Evolutionary conservation across 2,888 invertebrate species (phyloP).

Genomic region (Cheilosia urbana): DNA sequence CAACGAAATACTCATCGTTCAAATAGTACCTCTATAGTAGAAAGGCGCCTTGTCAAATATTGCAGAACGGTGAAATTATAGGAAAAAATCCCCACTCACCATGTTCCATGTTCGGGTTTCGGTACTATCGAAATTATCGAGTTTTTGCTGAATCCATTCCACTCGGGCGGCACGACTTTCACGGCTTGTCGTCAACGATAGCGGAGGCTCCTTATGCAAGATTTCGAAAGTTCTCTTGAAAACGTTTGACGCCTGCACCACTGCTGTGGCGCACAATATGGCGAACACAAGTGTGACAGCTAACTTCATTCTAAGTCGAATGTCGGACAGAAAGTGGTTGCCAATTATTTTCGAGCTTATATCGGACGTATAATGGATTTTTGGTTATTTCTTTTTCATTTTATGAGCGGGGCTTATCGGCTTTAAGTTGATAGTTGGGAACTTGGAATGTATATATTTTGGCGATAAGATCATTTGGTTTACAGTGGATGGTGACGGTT

Average conservation of each 20-base stretch:
- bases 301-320: constrained; percentile 44
- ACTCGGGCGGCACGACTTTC: constrained; percentile 65
- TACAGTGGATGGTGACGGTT: neutral
- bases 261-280: constrained; percentile 21
- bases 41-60: neutral
- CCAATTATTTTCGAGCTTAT: constrained; percentile 19
- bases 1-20: constrained; percentile 83
- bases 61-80: neutral
- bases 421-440: constrained; percentile 4
- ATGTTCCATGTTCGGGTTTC: constrained; percentile 85
- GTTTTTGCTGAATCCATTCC: constrained; percentile 85
- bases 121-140: constrained; percentile 86
- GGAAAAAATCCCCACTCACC: constrained; percentile 72
- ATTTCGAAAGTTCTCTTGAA: constrained; percentile 65
- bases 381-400: neutral
- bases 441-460: neutral
- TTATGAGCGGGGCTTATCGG: constrained; percentile 7
- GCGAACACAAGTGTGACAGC: constrained; percentile 21
- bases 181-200: constrained; percentile 44
- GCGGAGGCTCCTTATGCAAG: constrained; percentile 82
- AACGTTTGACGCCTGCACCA: constrained; percentile 50
- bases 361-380: neutral
- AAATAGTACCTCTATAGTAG: constrained; percentile 84
- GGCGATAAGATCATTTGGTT: neutral
- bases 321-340: neutral